Conservation (phyloP, 2,888 invertebrate genomes). For the Hypercompe scribonia region DNA sequence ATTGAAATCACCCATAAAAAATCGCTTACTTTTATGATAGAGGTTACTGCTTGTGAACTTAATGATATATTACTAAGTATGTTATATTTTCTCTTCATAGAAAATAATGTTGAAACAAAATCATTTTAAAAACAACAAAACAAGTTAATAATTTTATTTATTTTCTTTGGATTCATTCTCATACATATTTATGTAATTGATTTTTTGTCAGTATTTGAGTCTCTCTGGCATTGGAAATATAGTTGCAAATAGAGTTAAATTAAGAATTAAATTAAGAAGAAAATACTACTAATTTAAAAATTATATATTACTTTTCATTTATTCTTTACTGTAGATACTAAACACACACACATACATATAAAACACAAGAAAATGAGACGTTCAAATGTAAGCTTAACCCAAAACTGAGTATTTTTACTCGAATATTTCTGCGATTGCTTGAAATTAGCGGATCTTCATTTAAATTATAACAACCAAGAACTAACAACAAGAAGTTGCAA, state of each 20-base stretch:
- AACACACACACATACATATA: too few species aligned
- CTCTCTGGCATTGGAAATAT: neutral
- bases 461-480: neutral
- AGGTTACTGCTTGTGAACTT: slow-evolving; percentile 25
- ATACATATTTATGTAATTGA: too few species aligned
- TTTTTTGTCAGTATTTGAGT: too few species aligned
- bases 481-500: neutral
- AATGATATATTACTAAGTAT: neutral
- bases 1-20: slow-evolving; percentile 47
- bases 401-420: too few species aligned
- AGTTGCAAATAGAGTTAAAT: neutral
- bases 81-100: neutral
- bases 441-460: neutral
- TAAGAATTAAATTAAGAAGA: neutral
- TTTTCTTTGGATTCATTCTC: too few species aligned
- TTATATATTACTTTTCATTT: too few species aligned
- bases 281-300: neutral
- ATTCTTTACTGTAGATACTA: too few species aligned
- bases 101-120: neutral
- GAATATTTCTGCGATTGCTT: neutral
- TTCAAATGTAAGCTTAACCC: too few species aligned
- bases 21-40: slow-evolving; percentile 42
- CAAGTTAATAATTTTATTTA: neutral
- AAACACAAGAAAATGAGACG: too few species aligned
- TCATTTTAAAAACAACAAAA: neutral